Evolutionary conservation across 2,888 invertebrate genomes (phyloP).

Genomic region (Platycnemis pennipes): DNA sequence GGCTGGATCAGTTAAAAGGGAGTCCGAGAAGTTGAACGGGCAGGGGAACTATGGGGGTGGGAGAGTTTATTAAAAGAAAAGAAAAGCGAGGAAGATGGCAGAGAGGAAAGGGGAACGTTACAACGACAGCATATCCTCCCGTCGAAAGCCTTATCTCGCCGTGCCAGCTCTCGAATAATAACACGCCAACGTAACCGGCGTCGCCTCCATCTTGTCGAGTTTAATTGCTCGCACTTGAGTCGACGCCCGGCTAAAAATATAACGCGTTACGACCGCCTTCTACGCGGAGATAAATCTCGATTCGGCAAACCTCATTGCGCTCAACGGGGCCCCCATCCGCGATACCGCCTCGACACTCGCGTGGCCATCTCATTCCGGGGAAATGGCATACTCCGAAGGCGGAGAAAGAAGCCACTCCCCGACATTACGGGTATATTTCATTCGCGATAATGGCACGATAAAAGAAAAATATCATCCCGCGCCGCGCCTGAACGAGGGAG

Average conservation of each 20-base stretch:
- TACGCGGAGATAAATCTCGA: background rate
- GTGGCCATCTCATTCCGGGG: background rate
- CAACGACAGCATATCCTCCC: background rate
- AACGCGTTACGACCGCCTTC: background rate
- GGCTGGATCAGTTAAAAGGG: constrained; percentile 5
- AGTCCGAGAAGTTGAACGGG: constrained; percentile 72
- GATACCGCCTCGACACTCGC: background rate
- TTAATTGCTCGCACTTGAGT: background rate
- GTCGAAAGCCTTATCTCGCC: background rate
- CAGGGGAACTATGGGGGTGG: background rate
- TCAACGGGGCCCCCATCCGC: background rate
- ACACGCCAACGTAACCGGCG: background rate
- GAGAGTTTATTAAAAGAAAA: constrained; percentile 66
- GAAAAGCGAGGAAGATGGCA: background rate
- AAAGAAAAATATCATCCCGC: background rate
- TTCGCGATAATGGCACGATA: background rate
- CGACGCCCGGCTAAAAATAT: background rate
- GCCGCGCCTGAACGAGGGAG: background rate
- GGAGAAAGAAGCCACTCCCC: background rate
- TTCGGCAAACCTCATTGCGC: background rate
- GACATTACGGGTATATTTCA: background rate
- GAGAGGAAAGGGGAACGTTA: background rate
- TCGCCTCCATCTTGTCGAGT: background rate
- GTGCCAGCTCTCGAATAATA: background rate
- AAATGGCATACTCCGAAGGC: background rate